phyloP scores from a whole-genome alignment of 2,113 vertebrate genomes.

The Chlorodrepanis virens region DNA sequence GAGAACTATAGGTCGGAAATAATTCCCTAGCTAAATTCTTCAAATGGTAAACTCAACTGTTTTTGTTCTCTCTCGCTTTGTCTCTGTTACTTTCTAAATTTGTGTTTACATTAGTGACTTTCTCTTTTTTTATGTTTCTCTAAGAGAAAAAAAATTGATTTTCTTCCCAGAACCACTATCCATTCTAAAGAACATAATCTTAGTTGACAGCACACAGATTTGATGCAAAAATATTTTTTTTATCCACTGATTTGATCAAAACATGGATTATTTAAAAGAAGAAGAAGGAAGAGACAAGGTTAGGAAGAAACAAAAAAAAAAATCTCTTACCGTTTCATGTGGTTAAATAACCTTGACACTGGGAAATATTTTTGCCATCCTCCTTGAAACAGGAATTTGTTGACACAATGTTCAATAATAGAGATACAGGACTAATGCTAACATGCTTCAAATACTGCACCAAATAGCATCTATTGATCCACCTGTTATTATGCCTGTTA shows the following conservation, averaged over 20 bases:
- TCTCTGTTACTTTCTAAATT: not conserved
- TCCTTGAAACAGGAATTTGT: conserved; percentile 61
- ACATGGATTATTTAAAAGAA: conserved; percentile 55
- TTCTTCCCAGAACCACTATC: conserved; percentile 9
- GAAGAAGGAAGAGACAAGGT: not conserved
- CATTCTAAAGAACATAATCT: conserved; percentile 35
- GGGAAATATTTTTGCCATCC: conserved; percentile 50
- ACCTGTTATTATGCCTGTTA: conserved; percentile 49
- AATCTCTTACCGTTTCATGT: not conserved
- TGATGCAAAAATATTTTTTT: conserved; percentile 49
- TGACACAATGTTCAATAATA: conserved; percentile 66
- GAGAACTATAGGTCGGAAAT: conserved; percentile 66
- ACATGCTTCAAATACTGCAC: conserved; percentile 46
- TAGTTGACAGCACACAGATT: conserved; percentile 37
- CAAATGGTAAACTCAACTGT: conserved; percentile 21
- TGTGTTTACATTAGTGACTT: not conserved
- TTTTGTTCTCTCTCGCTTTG: not conserved
- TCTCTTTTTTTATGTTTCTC: not conserved
- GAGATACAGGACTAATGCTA: conserved; percentile 49
- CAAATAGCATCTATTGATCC: conserved; percentile 67
- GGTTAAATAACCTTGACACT: conserved; percentile 60
- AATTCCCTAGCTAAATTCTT: conserved; percentile 53
- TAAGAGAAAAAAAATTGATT: not conserved
- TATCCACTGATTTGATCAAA: conserved; percentile 53
- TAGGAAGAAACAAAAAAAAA: not conserved